Base-by-base conservation (phyloP, 2,888 invertebrate genomes). In the Stegana nigrithorax region DNA sequence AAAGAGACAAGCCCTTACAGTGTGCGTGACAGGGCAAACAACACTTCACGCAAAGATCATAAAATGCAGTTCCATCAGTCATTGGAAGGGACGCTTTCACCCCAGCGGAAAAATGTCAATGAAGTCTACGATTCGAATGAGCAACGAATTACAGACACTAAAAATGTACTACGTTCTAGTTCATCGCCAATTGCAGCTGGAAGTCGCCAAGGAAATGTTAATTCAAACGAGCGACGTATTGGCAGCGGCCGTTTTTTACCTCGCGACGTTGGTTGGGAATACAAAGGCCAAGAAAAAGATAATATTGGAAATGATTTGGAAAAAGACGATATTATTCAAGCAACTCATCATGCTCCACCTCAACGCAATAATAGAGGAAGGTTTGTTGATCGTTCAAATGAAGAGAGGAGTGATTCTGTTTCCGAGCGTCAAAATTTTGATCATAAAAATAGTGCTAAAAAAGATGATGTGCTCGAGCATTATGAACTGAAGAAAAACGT, bases 191-290 rank as follows among this genome's bases (percentile, higher is more conserved):
- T 71, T 8, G 45, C 62, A 14, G 45, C 68, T 2, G 65, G 60
- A 36, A 42, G 63, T 7, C 68, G 78, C 1, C 69, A 64, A 23
- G 36, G 36, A 1, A 57, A 50, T 19, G 21, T 64, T 6, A 72
- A 64, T 64, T n/a, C 62, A 21, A 72, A 72, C 14, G 84, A 85
- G 62, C 87, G 91, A 17, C 91, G 95, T 50, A 94, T 95, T 78
- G 95, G 95, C 4, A 95, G 95, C 74, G 95, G 96, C 0, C 91
- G 96, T 8, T 91, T 96, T 66, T 62, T 82, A 7, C 88, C 91
- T 66, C 89, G 92, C 27, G 86, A 84, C 62, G 82, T 82, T 17
- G 81, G 79, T 65, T 89, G 89, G 89, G 89, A 89, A 72, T 82
- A 73, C 23, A 78, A 75, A 56, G 82, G 82, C 56, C 75, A 84